Base-by-base conservation (phyloP, 2,113 vertebrate species). In the Dromaius novaehollandiae region DNA sequence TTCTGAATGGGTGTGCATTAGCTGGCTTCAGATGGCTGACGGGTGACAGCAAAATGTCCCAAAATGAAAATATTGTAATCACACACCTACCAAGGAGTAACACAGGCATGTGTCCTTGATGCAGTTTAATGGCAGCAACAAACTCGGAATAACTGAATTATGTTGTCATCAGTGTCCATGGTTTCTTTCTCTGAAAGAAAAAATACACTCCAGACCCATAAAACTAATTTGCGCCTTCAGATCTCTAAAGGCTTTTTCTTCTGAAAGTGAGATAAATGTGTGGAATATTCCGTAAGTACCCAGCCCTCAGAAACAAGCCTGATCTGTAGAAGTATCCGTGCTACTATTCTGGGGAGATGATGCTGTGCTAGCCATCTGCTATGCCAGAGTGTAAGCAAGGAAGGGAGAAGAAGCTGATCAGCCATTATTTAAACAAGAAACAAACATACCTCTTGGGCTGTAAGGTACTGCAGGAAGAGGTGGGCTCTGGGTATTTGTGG, bases 231-330 rank as follows among this genome's bases (percentile, higher is more conserved):
- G 86, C 46, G 64, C 53, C 65, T 79, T 84, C 50, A 88, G 70
- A 53, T 75, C 36, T 85, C 50, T 85, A 76, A 70, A 87, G 91
- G 88, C 40, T 30, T 94, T 93, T 89, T 36, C 36, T 40, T 66
- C 50, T 85, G 79, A 85, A 85, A 88, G 70, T n/a, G 65, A 92
- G 86, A 92, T n/a, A 64, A 90, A 96, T 76, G 93, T 79, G 78
- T 32, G 46, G 55, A 70, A 76, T 34, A 40, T 42, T 79, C 65
- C 1, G 0, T 32, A 40, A 93, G 90, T 4, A 34, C 19, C 21
- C 82, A 88, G 88, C 90, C 66, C 79, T 53, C 88, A 63, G 82
- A 78, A 93, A 75, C 32, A 60, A 78, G 73, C 20, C 85, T n/a
- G 78, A 34, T 21, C 65, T 91, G 82, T n/a, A 73, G 82, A 82